Percentiles rank a stretch among this genome's conserved stretches.
Conservation (phyloP, 2,113 vertebrate species). For the Scalopus aquaticus region DNA sequence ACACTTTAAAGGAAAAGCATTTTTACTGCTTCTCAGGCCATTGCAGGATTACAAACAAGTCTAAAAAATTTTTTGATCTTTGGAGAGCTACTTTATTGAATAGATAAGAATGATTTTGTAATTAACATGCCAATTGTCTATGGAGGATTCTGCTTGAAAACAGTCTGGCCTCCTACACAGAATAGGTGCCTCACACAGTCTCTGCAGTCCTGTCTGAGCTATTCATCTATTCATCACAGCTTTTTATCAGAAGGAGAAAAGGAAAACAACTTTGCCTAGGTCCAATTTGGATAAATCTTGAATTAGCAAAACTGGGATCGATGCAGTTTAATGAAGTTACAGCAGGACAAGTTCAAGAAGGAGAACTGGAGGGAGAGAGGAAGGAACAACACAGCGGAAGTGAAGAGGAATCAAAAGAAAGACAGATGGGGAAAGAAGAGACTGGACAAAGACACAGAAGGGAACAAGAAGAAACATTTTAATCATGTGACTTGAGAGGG, state of each 20-base stretch:
- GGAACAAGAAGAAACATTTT: slow-evolving; percentile 48
- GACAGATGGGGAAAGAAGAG: not conserved
- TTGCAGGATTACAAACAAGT: slow-evolving; percentile 20
- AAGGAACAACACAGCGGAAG: not conserved
- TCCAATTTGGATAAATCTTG: slow-evolving; percentile 21
- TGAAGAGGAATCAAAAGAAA: not conserved
- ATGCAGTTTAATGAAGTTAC: slow-evolving; percentile 36
- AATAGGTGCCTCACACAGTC: not conserved
- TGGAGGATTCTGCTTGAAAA: not conserved
- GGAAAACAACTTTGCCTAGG: not conserved
- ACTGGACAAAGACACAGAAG: not conserved
- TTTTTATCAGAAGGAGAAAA: slow-evolving; percentile 54
- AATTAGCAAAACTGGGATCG: not conserved
- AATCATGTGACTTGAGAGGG: slow-evolving; percentile 27
- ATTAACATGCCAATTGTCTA: slow-evolving; percentile 1
- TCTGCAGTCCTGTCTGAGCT: not conserved
- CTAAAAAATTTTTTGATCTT: slow-evolving; percentile 16
- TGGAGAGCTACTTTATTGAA: slow-evolving; percentile 4
- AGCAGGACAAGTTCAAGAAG: slow-evolving; percentile 17
- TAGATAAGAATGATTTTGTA: slow-evolving; percentile 22
- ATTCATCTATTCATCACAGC: slow-evolving; percentile 22
- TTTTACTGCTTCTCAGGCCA: slow-evolving; percentile 7
- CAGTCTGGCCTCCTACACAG: not conserved
- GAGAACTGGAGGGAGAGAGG: not conserved
- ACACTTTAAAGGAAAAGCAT: slow-evolving; percentile 25